phyloP scores from a whole-genome alignment of 2,113 vertebrate species.

The Lepisosteus oculatus region DNA sequence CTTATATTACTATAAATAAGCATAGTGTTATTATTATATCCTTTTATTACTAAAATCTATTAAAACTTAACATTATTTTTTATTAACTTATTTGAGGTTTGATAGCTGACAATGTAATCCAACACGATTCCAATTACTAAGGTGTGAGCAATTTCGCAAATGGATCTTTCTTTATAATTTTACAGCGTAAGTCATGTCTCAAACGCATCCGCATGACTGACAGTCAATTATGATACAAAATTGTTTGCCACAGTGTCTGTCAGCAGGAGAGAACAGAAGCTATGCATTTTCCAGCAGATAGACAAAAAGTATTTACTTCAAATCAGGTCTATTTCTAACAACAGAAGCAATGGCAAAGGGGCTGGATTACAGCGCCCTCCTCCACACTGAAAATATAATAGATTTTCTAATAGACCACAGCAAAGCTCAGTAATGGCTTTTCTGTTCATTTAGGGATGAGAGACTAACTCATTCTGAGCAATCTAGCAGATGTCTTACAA shows the following conservation, averaged over 20 bases:
- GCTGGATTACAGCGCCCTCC: slow-evolving; percentile 36
- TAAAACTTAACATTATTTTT: too few species aligned
- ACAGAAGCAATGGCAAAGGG: slow-evolving; percentile 20
- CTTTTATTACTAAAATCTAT: too few species aligned
- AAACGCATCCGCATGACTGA: not conserved
- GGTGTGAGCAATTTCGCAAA: not conserved
- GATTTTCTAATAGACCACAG: slow-evolving; percentile 52
- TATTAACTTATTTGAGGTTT: not conserved
- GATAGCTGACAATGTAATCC: not conserved
- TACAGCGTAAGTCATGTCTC: not conserved
- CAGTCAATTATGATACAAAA: not conserved
- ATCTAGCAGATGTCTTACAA: slow-evolving; percentile 41
- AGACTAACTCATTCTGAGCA: slow-evolving; percentile 58
- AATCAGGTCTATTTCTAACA: slow-evolving; percentile 13
- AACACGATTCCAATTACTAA: not conserved
- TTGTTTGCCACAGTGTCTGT: not conserved
- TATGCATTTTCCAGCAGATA: not conserved
- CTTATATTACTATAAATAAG: too few species aligned
- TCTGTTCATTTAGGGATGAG: slow-evolving; percentile 43
- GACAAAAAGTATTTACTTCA: not conserved
- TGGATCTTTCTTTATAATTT: not conserved
- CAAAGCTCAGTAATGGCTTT: slow-evolving; percentile 28
- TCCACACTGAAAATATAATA: slow-evolving; percentile 56
- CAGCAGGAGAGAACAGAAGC: not conserved
- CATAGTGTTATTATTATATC: too few species aligned